These are phyloP conservation scores for Pangasianodon hypophthalmus DNA, from an alignment of 2,113 vertebrate species.

Conservation along the genomic window DNA sequence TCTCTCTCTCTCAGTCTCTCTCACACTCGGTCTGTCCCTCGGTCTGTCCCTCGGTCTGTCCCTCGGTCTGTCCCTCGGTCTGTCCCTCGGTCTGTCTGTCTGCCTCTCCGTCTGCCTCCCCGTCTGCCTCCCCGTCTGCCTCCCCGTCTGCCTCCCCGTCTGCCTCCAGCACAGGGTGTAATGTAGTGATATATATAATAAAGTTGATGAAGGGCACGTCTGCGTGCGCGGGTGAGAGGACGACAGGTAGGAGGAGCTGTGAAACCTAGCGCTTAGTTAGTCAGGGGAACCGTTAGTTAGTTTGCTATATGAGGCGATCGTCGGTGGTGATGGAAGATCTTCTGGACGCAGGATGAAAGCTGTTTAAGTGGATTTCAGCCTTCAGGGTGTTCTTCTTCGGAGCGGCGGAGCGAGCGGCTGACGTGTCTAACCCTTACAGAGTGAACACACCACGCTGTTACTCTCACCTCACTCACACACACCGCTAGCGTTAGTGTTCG, in stretches of 20 bases:
- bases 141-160: background rate
- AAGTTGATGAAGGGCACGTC: background rate
- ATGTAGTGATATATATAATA: background rate
- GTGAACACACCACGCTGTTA: conserved; percentile 22
- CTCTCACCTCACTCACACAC: background rate
- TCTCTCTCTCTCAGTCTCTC: background rate
- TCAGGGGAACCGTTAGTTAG: background rate
- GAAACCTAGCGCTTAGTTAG: background rate
- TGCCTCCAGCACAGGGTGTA: background rate
- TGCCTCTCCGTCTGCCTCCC: too few relatives aligned
- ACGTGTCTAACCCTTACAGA: conserved; percentile 28
- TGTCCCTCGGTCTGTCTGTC: too few relatives aligned
- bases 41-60: background rate
- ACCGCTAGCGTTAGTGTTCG: background rate
- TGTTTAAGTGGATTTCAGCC: conserved; percentile 34
- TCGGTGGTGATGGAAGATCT: conserved; percentile 16
- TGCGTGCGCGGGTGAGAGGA: background rate
- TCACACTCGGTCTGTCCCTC: background rate
- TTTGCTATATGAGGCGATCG: conserved; percentile 14
- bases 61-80: too few relatives aligned
- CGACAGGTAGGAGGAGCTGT: background rate
- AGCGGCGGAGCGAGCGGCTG: background rate
- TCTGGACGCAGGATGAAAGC: conserved; percentile 21
- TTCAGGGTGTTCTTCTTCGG: conserved; percentile 29
- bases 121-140: too few relatives aligned